A percentile compares a stretch with the other conserved stretches of the same genome.
These are phyloP conservation scores for Drosophila kikkawai DNA, from an alignment of 1,140 invertebrate species.

Conservation along the genomic window DNA sequence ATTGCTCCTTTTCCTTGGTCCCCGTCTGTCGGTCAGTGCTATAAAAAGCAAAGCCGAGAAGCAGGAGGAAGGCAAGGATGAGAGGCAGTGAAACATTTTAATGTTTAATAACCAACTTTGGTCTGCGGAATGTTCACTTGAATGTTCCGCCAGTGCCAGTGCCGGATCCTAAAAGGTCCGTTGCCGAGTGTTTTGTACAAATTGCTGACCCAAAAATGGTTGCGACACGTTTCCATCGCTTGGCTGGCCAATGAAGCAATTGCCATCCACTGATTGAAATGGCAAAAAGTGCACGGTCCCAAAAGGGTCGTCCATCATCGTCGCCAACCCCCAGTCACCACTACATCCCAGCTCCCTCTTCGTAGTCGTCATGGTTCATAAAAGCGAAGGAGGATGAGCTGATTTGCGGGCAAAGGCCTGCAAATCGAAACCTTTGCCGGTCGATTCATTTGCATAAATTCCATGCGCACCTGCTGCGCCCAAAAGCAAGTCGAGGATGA, in stretches of 20 bases:
- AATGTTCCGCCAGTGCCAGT: constrained; percentile 6
- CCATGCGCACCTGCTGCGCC: constrained; percentile 50
- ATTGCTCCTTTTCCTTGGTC: constrained; percentile 26
- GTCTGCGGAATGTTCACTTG: constrained; percentile 56
- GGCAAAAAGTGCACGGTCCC: constrained; percentile 55
- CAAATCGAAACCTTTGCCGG: constrained; percentile 51
- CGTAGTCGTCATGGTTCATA: constrained; percentile 39
- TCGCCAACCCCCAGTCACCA: neutral
- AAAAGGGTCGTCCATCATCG: constrained; percentile 46
- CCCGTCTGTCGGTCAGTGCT: constrained; percentile 23
- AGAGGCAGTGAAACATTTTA: constrained; percentile 48
- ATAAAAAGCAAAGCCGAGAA: constrained; percentile 11
- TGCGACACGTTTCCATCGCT: constrained; percentile 59
- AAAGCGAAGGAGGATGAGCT: constrained; percentile 6
- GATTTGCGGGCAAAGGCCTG: constrained; percentile 21
- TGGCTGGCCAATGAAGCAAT: constrained; percentile 64
- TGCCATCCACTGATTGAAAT: constrained; percentile 61
- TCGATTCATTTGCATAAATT: constrained; percentile 68
- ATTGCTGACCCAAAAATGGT: constrained; percentile 65
- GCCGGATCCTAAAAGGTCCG: constrained; percentile 35
- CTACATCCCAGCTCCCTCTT: neutral
- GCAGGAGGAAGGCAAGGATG: neutral
- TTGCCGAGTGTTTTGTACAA: constrained; percentile 58
- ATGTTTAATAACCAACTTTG: constrained; percentile 70
- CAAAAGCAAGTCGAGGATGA: constrained; percentile 2